Base-by-base conservation (phyloP, 30 jellyfish, hydroid and myxozoan species). In the Sanderia malayensis region DNA sequence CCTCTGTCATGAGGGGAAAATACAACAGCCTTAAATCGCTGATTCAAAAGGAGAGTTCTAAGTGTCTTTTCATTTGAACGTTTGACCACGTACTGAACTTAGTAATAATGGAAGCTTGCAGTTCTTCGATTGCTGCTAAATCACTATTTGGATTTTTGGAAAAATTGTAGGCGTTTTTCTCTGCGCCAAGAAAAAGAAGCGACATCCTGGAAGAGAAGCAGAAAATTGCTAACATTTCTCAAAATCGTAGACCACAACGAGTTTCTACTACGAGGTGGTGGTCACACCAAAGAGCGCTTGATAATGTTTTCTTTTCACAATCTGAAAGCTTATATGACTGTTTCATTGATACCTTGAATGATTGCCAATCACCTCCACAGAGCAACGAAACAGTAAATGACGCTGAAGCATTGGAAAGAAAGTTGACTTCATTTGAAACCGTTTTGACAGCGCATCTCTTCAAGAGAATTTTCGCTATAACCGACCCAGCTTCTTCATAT, bases 371-470 rank as follows among this genome's bases (percentile, higher is more conserved):
- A 58, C 19, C 37, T 17, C 37, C 19, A 37, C 70, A 1, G 7
- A 58, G 70, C 37, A 58, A 37, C 19, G 34, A 58, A 58, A 58
- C 70, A 31, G 24, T 58, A 31, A 58, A 31, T 1, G 70, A 58
- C 32, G 70, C 70, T 17, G 34, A 58, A 58, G 70, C 70, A 58
- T 37, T 58, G 3, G 37, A 1, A 58, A 58, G 10, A 21, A 58
- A 58, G 70, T 17, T 58, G 2, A 20, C 44, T 58, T 58, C 34
- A n/a, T 58, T 58, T 58, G 31, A 58, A 58, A 58, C 70, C 37
- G 32, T 58, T 7, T 37, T 58, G 24, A 58, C 34, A 58, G 70
- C 70, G 29, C 70, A 58, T 58, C 34, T 17, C 17, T 58, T 58
- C 70, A 8, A 53, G 8, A n/a, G n/a, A 53, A 53, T 53, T 4